Conservation (phyloP, 1,140 invertebrate genomes). For the Penaeus japonicus region DNA sequence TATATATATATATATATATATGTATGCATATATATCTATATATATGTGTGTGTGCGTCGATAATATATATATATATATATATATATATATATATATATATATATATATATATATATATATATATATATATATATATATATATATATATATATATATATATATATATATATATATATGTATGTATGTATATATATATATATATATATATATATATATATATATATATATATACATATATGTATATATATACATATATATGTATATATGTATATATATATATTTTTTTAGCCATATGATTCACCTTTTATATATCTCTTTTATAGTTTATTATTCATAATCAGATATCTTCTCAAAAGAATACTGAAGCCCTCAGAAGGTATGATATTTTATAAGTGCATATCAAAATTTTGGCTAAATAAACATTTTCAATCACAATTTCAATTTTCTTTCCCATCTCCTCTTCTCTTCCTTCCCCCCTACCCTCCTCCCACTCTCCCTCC, state of each 20-base stretch:
- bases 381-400: no score
- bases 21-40: not conserved
- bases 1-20: not conserved
- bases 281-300: not conserved
- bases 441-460: no score
- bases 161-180: constrained; percentile 25
- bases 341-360: no score
- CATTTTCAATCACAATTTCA: no score
- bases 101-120: not conserved
- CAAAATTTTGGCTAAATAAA: no score
- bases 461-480: no score
- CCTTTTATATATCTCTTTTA: not conserved
- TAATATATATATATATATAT: not conserved
- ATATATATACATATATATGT: not conserved
- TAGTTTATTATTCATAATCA: not conserved
- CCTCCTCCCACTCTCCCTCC: no score
- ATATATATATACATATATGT: constrained; percentile 8
- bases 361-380: no score
- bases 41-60: not conserved
- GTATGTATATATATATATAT: constrained; percentile 18
- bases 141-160: constrained; percentile 27
- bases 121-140: constrained; percentile 18
- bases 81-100: not conserved
- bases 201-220: constrained; percentile 16
- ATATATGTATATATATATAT: not conserved